Evolutionary conservation across 2,888 invertebrate genomes (phyloP).

Genomic region (Osmoderma eremita): DNA sequence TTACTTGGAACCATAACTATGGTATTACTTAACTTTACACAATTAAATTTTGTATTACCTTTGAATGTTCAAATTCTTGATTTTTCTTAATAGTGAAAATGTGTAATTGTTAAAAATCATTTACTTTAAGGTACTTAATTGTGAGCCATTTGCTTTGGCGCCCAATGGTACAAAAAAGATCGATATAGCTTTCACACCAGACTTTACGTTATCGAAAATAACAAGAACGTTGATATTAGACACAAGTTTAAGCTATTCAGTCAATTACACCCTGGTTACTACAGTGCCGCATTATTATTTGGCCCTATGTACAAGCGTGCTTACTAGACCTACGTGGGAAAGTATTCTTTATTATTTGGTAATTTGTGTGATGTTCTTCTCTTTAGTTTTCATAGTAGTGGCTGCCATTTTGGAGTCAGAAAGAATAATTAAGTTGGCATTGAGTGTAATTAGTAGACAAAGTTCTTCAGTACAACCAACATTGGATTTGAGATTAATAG

Average conservation of each 20-base stretch:
- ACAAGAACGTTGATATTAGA: conserved; percentile 71
- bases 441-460: conserved; percentile 62
- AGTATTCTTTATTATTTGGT: conserved; percentile 71
- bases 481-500: conserved; percentile 70
- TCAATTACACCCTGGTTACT: conserved; percentile 78
- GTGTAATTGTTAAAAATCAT: neutral
- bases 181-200: conserved; percentile 89
- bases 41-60: too few species aligned
- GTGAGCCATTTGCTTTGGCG: conserved; percentile 74
- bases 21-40: too few species aligned
- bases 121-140: conserved; percentile 70
- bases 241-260: conserved; percentile 70
- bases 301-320: conserved; percentile 73
- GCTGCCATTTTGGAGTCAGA: conserved; percentile 79
- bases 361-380: conserved; percentile 69
- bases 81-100: neutral
- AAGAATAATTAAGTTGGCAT: conserved; percentile 69
- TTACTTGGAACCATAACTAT: too few species aligned
- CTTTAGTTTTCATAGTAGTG: conserved; percentile 73
- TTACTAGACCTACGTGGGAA: conserved; percentile 84
- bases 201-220: conserved; percentile 82
- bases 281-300: conserved; percentile 71
- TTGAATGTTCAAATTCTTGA: too few species aligned
- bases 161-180: conserved; percentile 81
- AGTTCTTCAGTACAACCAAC: conserved; percentile 69